Conservation (phyloP, 2,797 vertebrate genomes). For the Synaphobranchus kaupii region DNA sequence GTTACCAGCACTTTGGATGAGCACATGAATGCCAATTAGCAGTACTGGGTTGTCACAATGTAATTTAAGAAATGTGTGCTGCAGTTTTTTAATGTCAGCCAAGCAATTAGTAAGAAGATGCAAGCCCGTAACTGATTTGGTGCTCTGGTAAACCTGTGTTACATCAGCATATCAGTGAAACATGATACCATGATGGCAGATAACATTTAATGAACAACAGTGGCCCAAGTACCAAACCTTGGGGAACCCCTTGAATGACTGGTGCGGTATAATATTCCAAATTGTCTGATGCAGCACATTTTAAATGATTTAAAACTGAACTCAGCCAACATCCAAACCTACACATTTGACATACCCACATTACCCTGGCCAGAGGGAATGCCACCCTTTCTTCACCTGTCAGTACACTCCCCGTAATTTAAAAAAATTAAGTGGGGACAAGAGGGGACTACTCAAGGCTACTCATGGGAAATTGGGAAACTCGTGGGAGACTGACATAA, state of each 20-base stretch:
- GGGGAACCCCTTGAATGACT: background rate
- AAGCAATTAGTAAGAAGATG: background rate
- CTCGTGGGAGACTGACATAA: background rate
- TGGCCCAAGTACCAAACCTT: background rate
- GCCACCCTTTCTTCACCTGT: background rate
- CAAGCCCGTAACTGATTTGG: constrained; percentile 5
- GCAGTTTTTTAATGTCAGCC: background rate
- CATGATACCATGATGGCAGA: background rate
- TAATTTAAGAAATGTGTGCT: background rate
- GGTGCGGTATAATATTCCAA: background rate
- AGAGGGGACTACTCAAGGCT: background rate
- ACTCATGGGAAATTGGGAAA: background rate
- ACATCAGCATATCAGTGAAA: background rate
- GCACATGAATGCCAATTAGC: background rate
- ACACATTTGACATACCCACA: background rate
- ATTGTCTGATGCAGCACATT: background rate
- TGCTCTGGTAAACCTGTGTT: background rate
- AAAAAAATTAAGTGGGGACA: background rate
- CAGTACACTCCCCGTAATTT: background rate
- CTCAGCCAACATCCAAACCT: background rate
- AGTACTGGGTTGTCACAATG: background rate
- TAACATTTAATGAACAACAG: background rate
- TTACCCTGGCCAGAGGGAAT: background rate
- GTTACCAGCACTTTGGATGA: background rate
- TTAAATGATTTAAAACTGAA: background rate